phyloP scores from a whole-genome alignment of 2,113 vertebrate genomes.

The Apodemus speciosus region DNA sequence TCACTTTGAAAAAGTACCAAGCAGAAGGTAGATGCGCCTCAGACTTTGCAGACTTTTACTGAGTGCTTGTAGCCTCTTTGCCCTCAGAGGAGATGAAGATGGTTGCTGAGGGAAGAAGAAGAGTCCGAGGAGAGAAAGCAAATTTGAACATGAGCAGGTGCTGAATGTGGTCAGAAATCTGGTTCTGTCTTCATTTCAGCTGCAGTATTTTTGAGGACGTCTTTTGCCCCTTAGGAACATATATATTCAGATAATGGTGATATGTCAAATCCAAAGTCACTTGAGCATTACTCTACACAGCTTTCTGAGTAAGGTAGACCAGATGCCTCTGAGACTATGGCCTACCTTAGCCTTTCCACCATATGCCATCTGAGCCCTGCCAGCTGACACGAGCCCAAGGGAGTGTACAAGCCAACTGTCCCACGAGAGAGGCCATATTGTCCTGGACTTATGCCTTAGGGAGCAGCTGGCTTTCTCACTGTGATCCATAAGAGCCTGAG shows the following conservation, averaged over 20 bases:
- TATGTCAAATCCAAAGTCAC: neutral
- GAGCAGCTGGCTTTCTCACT: neutral
- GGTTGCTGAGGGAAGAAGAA: neutral
- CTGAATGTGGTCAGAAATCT: neutral
- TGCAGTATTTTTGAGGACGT: fast-evolving
- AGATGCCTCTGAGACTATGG: neutral
- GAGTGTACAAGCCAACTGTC: neutral
- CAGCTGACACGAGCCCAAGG: neutral
- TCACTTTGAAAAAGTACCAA: constrained; percentile 6
- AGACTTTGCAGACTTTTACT: neutral
- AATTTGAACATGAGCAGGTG: fast-evolving
- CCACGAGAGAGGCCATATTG: neutral
- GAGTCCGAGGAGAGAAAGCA: neutral
- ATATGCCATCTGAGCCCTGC: neutral
- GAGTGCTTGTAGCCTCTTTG: neutral
- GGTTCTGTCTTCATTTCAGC: neutral
- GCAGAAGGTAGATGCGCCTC: neutral
- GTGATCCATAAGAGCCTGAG: neutral
- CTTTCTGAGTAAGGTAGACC: neutral
- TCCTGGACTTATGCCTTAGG: neutral
- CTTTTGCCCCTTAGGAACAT: neutral
- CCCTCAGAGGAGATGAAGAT: neutral
- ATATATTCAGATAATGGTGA: neutral
- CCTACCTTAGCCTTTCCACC: neutral
- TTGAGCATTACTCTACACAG: neutral